These are phyloP conservation scores for Odontocerum albicorne DNA, from an alignment of 2,888 invertebrate species.

Conservation along the genomic window DNA sequence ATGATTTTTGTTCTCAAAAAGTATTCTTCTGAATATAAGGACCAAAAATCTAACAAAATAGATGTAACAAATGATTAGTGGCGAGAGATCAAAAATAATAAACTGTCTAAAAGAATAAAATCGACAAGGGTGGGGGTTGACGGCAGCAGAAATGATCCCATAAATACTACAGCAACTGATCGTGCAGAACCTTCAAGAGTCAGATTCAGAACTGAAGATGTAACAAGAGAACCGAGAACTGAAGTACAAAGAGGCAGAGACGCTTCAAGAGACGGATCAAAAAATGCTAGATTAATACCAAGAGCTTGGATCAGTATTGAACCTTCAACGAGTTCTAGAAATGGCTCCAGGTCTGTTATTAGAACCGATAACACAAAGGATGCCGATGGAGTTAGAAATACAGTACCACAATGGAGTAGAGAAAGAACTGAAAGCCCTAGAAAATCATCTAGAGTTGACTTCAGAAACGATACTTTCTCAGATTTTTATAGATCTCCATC, in stretches of 20 bases:
- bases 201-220: background rate
- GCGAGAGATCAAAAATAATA: background rate
- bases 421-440: conserved; percentile 2
- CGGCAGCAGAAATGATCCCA: conserved; percentile 9
- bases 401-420: background rate
- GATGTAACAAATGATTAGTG: background rate
- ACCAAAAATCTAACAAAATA: background rate
- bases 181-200: background rate
- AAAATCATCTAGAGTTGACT: conserved; percentile 4
- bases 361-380: conserved; percentile 9
- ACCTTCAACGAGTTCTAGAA: conserved; percentile 6
- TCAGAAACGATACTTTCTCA: background rate
- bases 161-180: background rate
- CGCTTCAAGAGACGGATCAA: background rate
- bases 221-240: background rate
- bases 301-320: conserved; percentile 17
- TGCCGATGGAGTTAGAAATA: background rate
- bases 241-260: background rate
- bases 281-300: conserved; percentile 10
- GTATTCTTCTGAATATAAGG: no score
- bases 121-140: conserved; percentile 32
- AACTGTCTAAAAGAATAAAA: conserved; percentile 28
- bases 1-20: no score
- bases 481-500: background rate
- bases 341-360: conserved; percentile 8